phyloP scores from a whole-genome alignment of 2,113 vertebrate species.

The Balaeniceps rex region DNA sequence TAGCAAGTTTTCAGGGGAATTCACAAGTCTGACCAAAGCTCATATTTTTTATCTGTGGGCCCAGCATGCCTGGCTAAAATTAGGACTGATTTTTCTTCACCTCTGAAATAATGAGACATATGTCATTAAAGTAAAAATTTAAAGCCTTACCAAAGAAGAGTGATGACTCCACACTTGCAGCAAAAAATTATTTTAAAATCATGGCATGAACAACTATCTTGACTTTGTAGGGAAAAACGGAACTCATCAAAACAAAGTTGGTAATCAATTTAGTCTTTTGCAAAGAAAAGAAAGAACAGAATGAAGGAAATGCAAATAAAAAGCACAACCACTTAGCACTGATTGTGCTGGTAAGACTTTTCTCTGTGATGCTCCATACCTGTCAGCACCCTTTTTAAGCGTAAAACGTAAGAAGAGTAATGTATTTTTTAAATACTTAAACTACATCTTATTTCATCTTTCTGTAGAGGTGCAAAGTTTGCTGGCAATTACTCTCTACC shows the following conservation, averaged over 20 bases:
- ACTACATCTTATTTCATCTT: neutral
- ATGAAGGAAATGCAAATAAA: neutral
- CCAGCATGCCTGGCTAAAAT: constrained; percentile 2
- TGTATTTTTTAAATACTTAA: neutral
- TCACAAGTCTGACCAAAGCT: constrained; percentile 1
- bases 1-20: constrained; percentile 5
- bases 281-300: neutral
- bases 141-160: neutral
- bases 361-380: neutral
- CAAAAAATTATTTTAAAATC: neutral
- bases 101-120: neutral
- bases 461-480: neutral
- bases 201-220: neutral
- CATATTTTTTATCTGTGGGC: neutral
- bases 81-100: constrained; percentile 17
- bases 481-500: neutral
- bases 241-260: neutral
- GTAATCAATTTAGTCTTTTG: neutral
- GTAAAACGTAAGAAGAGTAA: neutral
- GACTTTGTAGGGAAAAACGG: neutral
- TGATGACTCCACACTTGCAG: neutral
- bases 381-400: neutral
- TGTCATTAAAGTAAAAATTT: neutral
- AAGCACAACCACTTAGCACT: neutral
- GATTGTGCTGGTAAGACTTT: neutral